Conservation (phyloP, 2,797 vertebrate genomes). For the Artibeus lituratus region DNA sequence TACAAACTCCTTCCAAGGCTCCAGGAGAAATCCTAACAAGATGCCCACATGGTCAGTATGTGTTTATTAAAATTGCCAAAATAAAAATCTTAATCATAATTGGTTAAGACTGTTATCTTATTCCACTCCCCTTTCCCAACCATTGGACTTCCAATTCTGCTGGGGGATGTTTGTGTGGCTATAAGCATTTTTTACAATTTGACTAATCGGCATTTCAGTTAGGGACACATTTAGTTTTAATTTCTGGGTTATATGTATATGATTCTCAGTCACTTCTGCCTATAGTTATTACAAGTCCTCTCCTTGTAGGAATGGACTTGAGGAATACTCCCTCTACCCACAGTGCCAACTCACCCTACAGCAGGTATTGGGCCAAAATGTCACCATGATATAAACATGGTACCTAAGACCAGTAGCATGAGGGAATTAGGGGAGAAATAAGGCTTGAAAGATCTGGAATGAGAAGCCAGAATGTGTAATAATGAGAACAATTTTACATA, state of each 20-base stretch:
- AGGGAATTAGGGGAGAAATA: neutral
- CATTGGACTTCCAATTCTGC: neutral
- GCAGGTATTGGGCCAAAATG: neutral
- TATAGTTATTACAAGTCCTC: neutral
- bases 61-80: neutral
- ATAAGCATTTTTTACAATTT: neutral
- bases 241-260: neutral
- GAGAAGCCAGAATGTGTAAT: neutral
- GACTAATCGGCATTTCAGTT: neutral
- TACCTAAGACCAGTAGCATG: neutral
- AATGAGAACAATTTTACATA: neutral
- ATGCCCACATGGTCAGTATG: neutral
- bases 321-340: neutral
- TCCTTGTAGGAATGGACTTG: neutral
- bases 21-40: neutral
- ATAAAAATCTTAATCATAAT: conserved; percentile 2
- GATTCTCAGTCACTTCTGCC: neutral
- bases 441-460: neutral
- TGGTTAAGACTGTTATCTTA: neutral
- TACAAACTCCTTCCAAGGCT: neutral
- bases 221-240: neutral
- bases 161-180: neutral
- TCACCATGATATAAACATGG: neutral
- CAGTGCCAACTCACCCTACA: neutral
- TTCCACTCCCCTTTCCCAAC: neutral